Conservation (phyloP, 2,113 vertebrate genomes). For the Cathartes aura region DNA sequence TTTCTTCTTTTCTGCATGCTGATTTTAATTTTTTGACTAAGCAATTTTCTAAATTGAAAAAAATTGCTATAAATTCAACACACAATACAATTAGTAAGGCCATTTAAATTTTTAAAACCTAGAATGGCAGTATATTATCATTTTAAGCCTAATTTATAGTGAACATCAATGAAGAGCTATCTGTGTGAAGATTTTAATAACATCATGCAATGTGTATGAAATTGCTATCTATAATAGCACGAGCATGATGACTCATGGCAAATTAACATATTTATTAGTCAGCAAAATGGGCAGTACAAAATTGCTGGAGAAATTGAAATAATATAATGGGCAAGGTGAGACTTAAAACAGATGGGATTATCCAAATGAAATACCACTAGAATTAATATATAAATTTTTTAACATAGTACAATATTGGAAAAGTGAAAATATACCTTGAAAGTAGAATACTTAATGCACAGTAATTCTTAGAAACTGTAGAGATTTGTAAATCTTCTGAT, state of each 20-base stretch:
- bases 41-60: not conserved
- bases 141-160: not conserved
- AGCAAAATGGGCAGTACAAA: not conserved
- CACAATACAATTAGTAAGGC: not conserved
- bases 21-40: not conserved
- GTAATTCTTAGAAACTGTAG: not conserved
- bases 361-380: not conserved
- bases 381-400: not conserved
- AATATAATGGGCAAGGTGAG: not conserved
- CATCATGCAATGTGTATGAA: not conserved
- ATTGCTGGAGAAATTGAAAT: not conserved
- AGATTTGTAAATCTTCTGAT: not conserved
- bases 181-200: not conserved
- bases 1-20: not conserved
- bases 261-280: not conserved
- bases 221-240: not conserved
- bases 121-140: not conserved
- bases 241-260: not conserved
- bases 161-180: not conserved
- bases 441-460: not conserved
- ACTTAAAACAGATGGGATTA: not conserved
- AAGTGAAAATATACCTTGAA: not conserved
- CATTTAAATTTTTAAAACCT: not conserved
- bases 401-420: not conserved
- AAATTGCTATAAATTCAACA: not conserved